Conservation (phyloP, 2,888 invertebrate species). For the Galeruca laticollis region DNA sequence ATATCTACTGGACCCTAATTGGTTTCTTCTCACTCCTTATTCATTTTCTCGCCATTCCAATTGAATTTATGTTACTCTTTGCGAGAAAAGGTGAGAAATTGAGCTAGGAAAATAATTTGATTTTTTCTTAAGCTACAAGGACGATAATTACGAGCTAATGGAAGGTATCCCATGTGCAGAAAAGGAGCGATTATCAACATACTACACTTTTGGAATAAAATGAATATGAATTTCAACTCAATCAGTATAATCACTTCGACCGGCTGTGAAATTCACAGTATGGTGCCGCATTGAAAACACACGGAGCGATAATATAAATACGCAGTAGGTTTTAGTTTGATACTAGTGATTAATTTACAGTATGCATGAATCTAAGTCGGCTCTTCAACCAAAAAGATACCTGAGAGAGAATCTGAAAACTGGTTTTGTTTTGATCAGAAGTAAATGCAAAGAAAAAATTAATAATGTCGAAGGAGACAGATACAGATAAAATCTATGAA, state of each 20-base stretch:
- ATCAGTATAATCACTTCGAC: background rate
- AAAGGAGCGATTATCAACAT: background rate
- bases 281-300: background rate
- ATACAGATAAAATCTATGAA: too few relatives aligned
- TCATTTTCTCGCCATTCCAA: too few relatives aligned
- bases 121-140: background rate
- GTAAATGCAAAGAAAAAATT: too few relatives aligned
- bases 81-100: background rate
- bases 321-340: background rate
- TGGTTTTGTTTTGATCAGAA: too few relatives aligned
- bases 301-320: background rate
- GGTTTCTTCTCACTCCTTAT: too few relatives aligned
- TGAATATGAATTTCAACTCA: background rate
- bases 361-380: background rate
- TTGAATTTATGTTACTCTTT: too few relatives aligned
- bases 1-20: too few relatives aligned
- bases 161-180: background rate
- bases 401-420: background rate
- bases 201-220: background rate
- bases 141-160: background rate
- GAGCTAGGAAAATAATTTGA: background rate
- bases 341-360: background rate
- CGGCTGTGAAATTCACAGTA: background rate
- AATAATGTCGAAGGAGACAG: too few relatives aligned
- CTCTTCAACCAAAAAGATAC: background rate